A percentile compares a stretch with the other conserved stretches of the same genome.
These are phyloP conservation scores for Boloria euphrosyne DNA, from an alignment of 2,888 invertebrate genomes.

Conservation along the genomic window DNA sequence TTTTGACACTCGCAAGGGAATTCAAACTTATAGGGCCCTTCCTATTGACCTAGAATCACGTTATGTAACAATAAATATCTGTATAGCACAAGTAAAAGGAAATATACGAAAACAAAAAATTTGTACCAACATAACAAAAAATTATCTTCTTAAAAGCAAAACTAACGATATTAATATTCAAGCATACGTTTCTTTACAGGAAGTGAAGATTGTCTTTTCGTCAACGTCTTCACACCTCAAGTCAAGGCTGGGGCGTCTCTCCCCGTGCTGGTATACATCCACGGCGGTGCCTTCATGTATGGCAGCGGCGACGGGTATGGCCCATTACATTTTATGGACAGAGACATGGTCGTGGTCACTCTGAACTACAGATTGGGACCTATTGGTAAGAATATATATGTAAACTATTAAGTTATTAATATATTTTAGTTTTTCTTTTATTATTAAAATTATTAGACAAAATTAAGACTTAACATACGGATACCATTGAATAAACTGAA, in stretches of 20 bases:
- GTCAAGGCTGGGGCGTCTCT: slow-evolving; percentile 63
- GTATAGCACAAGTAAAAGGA: too few relatives aligned
- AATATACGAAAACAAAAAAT: too few relatives aligned
- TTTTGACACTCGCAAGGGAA: too few relatives aligned
- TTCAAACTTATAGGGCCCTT: too few relatives aligned
- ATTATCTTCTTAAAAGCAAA: background rate
- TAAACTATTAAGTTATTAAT: too few relatives aligned
- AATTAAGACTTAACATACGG: too few relatives aligned
- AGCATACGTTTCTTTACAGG: slow-evolving; percentile 60
- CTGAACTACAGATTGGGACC: slow-evolving; percentile 88
- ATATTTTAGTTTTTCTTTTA: background rate
- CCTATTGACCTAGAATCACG: too few relatives aligned
- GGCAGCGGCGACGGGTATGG: slow-evolving; percentile 81
- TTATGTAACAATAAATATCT: too few relatives aligned
- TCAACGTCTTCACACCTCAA: slow-evolving; percentile 84
- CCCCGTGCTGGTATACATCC: slow-evolving; percentile 85
- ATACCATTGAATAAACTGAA: too few relatives aligned
- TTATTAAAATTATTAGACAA: too few relatives aligned
- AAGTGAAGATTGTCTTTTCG: slow-evolving; percentile 85
- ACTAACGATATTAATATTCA: background rate
- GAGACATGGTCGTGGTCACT: slow-evolving; percentile 85
- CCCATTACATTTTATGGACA: slow-evolving; percentile 83
- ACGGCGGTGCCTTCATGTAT: slow-evolving; percentile 88
- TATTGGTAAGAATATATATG: slow-evolving; percentile 73
- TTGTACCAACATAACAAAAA: too few relatives aligned